Evolutionary conservation across 2,113 vertebrate genomes (phyloP).

Genomic region (Ovibos moschatus): DNA sequence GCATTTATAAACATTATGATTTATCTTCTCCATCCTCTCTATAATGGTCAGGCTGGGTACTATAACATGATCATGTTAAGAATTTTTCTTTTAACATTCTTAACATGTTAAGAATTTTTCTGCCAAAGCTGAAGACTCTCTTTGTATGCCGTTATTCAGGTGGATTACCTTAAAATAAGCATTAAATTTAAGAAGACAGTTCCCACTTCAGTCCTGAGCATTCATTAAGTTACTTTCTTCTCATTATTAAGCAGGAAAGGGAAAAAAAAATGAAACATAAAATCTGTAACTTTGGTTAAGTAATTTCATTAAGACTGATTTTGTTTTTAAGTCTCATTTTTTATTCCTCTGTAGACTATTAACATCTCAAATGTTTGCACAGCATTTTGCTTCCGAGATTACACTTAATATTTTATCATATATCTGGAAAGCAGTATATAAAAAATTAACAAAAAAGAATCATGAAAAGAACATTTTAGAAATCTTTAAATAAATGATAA

Average conservation of each 20-base stretch:
- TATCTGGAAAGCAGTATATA: background rate
- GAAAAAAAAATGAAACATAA: background rate
- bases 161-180: background rate
- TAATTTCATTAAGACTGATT: constrained; percentile 30
- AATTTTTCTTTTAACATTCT: background rate
- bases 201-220: background rate
- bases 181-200: constrained; percentile 42
- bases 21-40: background rate
- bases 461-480: background rate
- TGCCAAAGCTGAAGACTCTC: background rate
- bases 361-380: constrained; percentile 28
- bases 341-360: background rate
- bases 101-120: background rate
- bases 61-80: constrained; percentile 4
- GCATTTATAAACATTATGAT: background rate
- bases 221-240: constrained; percentile 17
- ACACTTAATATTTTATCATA: background rate
- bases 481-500: background rate
- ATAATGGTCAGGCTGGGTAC: background rate
- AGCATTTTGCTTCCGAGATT: constrained; percentile 13
- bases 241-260: constrained; percentile 30
- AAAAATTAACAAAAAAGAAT: background rate
- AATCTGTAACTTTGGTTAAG: background rate
- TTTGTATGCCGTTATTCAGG: background rate
- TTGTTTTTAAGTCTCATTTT: background rate